Percentiles rank a stretch among this genome's conserved stretches.
These are phyloP conservation scores for Psilopsiagon aymara DNA, from an alignment of 2,113 vertebrate genomes.

Conservation along the genomic window DNA sequence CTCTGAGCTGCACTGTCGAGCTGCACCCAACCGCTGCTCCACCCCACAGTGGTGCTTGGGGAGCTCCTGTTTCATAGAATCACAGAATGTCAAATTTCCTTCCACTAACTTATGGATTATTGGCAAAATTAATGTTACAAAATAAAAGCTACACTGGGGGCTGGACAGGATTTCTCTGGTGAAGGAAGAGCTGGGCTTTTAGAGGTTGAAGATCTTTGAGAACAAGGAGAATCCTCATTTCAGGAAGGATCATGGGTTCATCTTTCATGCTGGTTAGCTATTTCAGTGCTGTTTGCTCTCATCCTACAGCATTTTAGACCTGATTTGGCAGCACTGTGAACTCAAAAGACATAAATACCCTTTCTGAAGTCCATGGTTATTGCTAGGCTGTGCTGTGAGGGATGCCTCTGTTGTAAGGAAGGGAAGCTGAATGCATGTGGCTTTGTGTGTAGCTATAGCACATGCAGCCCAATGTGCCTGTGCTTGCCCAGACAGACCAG, in stretches of 20 bases:
- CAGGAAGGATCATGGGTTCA: accelerated
- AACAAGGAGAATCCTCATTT: neutral
- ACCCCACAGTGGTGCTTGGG: accelerated
- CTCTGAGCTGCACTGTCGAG: accelerated
- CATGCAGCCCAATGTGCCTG: accelerated
- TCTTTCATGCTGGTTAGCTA: accelerated
- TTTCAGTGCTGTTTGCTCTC: neutral
- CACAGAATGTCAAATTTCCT: neutral
- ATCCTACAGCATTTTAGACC: neutral
- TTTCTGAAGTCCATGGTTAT: neutral
- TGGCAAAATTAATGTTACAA: neutral
- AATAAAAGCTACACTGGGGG: neutral
- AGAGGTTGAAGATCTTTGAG: neutral
- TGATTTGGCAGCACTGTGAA: neutral
- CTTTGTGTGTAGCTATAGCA: neutral
- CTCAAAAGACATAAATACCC: neutral
- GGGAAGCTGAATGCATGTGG: neutral
- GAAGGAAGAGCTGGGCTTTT: neutral
- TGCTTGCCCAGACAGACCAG: neutral
- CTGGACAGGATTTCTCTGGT: neutral
- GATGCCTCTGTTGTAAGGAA: neutral
- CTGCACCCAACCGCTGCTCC: accelerated
- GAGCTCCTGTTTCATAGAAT: neutral
- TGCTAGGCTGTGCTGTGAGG: neutral
- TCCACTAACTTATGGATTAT: neutral